These are phyloP conservation scores for Syngnathus scovelli DNA, from an alignment of 2,113 vertebrate species.

Conservation along the genomic window DNA sequence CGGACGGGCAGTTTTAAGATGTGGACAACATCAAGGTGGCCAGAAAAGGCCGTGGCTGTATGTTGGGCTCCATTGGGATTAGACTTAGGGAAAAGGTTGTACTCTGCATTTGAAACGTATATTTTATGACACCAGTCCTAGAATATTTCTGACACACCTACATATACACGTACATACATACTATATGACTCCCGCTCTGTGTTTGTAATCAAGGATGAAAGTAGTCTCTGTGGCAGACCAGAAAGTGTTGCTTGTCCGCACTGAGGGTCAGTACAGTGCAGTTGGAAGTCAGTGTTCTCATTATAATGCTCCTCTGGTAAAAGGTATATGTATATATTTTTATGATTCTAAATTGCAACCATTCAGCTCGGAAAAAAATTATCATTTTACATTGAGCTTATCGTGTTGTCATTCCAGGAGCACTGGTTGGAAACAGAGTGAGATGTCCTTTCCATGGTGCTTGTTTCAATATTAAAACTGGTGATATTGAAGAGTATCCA, in stretches of 20 bases:
- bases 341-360: background rate
- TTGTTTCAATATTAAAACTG: constrained; percentile 80
- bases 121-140: background rate
- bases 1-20: background rate
- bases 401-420: constrained; percentile 59
- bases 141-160: background rate
- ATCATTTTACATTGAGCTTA: background rate
- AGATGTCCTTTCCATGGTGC: constrained; percentile 84
- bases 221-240: constrained; percentile 71
- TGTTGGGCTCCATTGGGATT: background rate
- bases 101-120: background rate
- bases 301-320: constrained; percentile 74
- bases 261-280: constrained; percentile 68
- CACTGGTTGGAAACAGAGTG: constrained; percentile 70
- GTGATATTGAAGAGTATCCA: constrained; percentile 87
- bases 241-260: constrained; percentile 75
- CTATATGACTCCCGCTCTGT: background rate
- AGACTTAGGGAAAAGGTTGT: background rate
- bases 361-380: background rate
- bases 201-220: constrained; percentile 69
- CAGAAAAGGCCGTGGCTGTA: too few relatives aligned
- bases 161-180: background rate
- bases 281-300: constrained; percentile 82
- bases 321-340: constrained; percentile 66
- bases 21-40: too few relatives aligned